These are phyloP conservation scores for Eretmochelys imbricata DNA, from an alignment of 2,113 vertebrate genomes.

Conservation along the genomic window DNA sequence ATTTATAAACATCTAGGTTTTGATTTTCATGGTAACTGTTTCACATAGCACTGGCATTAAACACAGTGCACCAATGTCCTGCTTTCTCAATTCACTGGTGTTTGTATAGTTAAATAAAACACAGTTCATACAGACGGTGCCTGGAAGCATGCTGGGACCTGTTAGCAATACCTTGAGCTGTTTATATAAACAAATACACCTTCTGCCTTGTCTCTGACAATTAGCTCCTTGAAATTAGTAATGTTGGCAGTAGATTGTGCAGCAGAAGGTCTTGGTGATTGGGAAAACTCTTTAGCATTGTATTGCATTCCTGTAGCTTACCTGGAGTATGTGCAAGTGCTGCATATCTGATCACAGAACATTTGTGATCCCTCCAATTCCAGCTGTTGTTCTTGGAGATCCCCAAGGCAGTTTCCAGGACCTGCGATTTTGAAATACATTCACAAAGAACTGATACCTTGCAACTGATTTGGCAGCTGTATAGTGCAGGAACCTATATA, in stretches of 20 bases:
- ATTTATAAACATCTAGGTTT: background rate
- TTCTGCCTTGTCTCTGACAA: background rate
- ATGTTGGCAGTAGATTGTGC: background rate
- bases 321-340: background rate
- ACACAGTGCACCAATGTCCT: accelerated
- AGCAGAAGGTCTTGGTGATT: constrained; percentile 39
- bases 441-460: background rate
- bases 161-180: constrained; percentile 1
- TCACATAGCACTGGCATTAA: background rate
- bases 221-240: background rate
- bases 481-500: background rate
- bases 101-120: background rate
- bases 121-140: background rate
- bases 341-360: accelerated
- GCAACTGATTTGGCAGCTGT: background rate
- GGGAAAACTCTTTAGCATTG: constrained; percentile 1
- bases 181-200: constrained; percentile 44
- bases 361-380: background rate
- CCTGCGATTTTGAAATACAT: background rate
- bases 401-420: background rate
- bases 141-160: constrained; percentile 7
- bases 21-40: background rate
- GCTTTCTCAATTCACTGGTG: background rate
- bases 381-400: background rate
- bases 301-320: background rate